Percentiles rank a stretch among this genome's conserved stretches.
Evolutionary conservation across 2,797 vertebrate genomes (phyloP).

Genomic region (Ctenochaetus hawaiiensis): DNA sequence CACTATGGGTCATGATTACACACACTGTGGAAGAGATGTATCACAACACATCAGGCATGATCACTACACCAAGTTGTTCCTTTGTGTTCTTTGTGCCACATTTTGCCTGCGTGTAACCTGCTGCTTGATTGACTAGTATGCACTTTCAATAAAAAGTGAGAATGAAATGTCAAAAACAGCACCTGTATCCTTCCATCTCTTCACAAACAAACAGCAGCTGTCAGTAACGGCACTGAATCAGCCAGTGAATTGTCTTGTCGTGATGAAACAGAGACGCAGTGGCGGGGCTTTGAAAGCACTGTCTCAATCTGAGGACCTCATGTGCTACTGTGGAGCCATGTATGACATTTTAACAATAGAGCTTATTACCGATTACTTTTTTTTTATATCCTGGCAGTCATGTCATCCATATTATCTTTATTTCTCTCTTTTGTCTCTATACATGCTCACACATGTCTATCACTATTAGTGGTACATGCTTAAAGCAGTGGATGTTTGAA

Average conservation of each 20-base stretch:
- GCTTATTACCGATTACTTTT: slow-evolving; percentile 21
- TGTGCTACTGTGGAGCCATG: slow-evolving; percentile 10
- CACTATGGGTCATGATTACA: background rate
- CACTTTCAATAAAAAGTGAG: background rate
- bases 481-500: slow-evolving; percentile 47
- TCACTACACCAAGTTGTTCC: background rate
- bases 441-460: slow-evolving; percentile 27
- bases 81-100: background rate
- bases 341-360: slow-evolving; percentile 14
- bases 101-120: background rate
- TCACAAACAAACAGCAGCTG: background rate
- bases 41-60: background rate
- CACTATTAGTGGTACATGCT: slow-evolving; percentile 50
- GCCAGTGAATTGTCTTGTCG: background rate
- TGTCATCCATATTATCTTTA: slow-evolving; percentile 10
- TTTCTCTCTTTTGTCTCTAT: background rate
- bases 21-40: background rate
- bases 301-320: background rate
- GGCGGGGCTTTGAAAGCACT: background rate
- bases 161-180: background rate
- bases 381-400: slow-evolving; percentile 1
- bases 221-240: background rate
- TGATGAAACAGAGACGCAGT: background rate
- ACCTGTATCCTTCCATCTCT: background rate
- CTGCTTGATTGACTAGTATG: background rate